Conservation (phyloP, 2,797 vertebrate genomes). For the Peromyscus eremicus region DNA sequence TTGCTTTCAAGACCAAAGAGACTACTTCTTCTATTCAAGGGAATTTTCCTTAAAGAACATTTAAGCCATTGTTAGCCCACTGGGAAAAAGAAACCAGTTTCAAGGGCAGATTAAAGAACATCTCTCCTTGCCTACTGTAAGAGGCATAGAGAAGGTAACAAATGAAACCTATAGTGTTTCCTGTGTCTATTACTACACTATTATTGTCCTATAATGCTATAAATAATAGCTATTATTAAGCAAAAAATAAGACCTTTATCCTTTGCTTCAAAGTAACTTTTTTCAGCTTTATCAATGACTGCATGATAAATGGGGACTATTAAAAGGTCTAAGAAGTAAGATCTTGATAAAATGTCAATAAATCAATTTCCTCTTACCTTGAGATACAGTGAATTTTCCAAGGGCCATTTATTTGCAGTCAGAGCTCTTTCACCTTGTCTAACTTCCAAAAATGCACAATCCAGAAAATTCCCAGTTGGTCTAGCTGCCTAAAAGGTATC, state of each 20-base stretch:
- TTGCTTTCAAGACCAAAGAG: conserved; percentile 3
- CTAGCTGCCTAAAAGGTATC: conserved; percentile 49
- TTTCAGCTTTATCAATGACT: conserved; percentile 51
- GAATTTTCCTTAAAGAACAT: background rate
- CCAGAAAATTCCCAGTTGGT: conserved; percentile 45
- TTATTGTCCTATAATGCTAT: background rate
- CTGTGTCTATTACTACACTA: background rate
- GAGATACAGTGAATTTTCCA: background rate
- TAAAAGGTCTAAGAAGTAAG: conserved; percentile 14
- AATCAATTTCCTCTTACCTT: conserved; percentile 3
- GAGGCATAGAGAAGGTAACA: conserved; percentile 25
- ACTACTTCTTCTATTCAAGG: conserved; percentile 2
- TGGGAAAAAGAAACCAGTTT: background rate
- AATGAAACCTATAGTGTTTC: background rate
- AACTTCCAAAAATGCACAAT: conserved; percentile 20
- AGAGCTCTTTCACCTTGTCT: background rate
- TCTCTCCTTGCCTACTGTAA: conserved; percentile 35
- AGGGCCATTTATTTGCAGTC: background rate
- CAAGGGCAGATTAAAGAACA: conserved; percentile 1
- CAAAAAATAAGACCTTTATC: background rate
- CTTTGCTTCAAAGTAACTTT: background rate
- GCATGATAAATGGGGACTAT: conserved; percentile 13
- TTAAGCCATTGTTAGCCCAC: background rate
- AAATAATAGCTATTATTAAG: background rate
- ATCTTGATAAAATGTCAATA: conserved; percentile 54